Evolutionary conservation across 2,797 vertebrate genomes (phyloP).

Genomic region (Lagocephalus sceleratus): DNA sequence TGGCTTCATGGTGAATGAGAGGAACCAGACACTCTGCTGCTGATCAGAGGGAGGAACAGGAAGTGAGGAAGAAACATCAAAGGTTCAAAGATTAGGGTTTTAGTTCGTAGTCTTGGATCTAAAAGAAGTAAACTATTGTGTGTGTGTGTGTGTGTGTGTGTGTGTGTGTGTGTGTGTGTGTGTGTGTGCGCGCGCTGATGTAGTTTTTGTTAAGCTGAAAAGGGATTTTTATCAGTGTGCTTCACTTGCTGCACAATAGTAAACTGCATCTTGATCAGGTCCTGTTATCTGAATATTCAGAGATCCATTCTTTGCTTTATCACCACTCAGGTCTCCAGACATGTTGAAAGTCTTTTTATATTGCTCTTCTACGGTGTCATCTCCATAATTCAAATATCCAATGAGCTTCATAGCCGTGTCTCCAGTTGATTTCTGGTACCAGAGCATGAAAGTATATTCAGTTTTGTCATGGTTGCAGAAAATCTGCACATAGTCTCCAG

Average conservation of each 20-base stretch:
- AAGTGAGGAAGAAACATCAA: no score
- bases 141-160: no score
- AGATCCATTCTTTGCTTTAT: conserved; percentile 18
- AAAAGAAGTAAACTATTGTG: no score
- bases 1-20: no score
- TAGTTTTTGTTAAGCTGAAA: not conserved
- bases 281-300: not conserved
- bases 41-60: no score
- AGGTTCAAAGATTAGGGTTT: no score
- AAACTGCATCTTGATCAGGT: conserved; percentile 9
- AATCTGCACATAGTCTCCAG: no score
- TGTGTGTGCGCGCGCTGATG: not conserved
- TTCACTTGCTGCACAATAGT: conserved; percentile 40
- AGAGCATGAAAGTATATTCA: no score
- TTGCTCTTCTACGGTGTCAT: fast-evolving
- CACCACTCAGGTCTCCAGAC: conserved; percentile 17
- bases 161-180: no score
- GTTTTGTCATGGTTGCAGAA: no score
- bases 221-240: conserved; percentile 31
- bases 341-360: not conserved
- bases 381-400: not conserved
- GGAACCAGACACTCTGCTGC: no score
- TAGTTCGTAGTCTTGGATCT: no score
- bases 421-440: conserved; percentile 15
- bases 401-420: conserved; percentile 38